A percentile compares a stretch with the other conserved stretches of the same genome.
phyloP scores from a whole-genome alignment of 2,888 invertebrate genomes.

The Drosophila pseudotalamancana region DNA sequence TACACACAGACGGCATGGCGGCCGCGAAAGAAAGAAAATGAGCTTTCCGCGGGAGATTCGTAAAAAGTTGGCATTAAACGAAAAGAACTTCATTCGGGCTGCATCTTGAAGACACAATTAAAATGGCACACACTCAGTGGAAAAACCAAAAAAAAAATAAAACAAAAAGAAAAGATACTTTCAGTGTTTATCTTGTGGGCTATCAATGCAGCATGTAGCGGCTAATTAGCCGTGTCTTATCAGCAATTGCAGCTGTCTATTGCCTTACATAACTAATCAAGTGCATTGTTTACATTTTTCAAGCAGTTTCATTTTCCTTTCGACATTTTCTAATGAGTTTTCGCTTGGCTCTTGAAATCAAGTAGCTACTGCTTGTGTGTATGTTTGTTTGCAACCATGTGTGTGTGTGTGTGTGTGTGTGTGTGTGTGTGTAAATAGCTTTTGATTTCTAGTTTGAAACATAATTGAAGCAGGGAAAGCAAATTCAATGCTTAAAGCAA shows the following conservation, averaged over 20 bases:
- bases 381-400: not conserved
- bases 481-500: not conserved
- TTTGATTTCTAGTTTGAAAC: not conserved
- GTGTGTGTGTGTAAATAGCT: not conserved
- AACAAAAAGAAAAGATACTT: not conserved
- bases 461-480: not conserved
- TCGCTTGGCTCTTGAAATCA: conserved; percentile 12
- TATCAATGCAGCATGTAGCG: conserved; percentile 52
- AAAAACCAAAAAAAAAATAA: not conserved
- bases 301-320: conserved; percentile 42
- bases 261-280: conserved; percentile 68
- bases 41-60: not conserved
- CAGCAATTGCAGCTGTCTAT: conserved; percentile 59
- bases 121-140: conserved; percentile 8
- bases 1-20: conserved; percentile 34
- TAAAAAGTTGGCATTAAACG: not conserved
- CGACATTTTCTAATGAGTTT: conserved; percentile 69
- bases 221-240: conserved; percentile 73
- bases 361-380: conserved; percentile 22
- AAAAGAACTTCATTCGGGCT: not conserved
- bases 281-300: conserved; percentile 60
- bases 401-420: not conserved
- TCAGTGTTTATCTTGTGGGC: conserved; percentile 30
- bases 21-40: conserved; percentile 21
- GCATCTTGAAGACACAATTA: conserved; percentile 14